These are phyloP conservation scores for Rhorus exstirpatorius DNA, from an alignment of 2,888 invertebrate genomes.

Conservation along the genomic window DNA sequence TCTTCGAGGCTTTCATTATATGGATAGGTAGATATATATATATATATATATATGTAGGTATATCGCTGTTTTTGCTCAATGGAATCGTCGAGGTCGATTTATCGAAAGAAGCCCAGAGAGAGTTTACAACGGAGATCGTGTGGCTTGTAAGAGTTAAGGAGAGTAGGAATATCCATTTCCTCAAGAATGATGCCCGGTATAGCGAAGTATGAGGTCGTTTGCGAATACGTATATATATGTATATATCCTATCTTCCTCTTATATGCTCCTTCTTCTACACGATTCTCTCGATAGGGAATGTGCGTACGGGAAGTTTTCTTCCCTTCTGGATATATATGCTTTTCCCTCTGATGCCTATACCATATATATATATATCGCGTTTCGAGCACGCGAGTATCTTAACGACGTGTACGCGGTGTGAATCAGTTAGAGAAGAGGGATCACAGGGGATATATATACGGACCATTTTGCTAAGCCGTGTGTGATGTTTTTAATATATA, in stretches of 20 bases:
- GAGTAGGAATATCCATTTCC: neutral
- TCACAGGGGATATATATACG: conserved; percentile 29
- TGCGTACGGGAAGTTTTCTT: conserved; percentile 45
- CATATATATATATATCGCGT: conserved; percentile 21
- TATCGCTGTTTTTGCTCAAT: conserved; percentile 6
- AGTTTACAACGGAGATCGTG: conserved; percentile 22
- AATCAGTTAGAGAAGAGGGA: conserved; percentile 59
- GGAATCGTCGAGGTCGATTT: neutral
- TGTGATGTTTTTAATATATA: conserved; percentile 21
- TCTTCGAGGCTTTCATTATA: neutral
- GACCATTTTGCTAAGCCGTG: conserved; percentile 27
- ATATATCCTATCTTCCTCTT: neutral
- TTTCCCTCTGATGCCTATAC: conserved; percentile 21
- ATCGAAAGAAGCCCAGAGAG: neutral
- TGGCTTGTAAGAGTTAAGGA: neutral
- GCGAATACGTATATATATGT: neutral
- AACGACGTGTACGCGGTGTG: conserved; percentile 69
- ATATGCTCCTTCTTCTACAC: conserved; percentile 15
- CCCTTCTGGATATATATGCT: neutral
- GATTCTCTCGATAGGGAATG: conserved; percentile 36
- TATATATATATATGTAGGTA: conserved; percentile 2
- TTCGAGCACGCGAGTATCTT: conserved; percentile 61
- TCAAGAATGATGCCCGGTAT: neutral
- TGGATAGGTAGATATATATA: neutral
- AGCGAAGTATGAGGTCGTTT: neutral